Percentiles rank a stretch among this genome's conserved stretches.
phyloP scores from a whole-genome alignment of 2,888 invertebrate genomes.

The Calameuta filiformis region DNA sequence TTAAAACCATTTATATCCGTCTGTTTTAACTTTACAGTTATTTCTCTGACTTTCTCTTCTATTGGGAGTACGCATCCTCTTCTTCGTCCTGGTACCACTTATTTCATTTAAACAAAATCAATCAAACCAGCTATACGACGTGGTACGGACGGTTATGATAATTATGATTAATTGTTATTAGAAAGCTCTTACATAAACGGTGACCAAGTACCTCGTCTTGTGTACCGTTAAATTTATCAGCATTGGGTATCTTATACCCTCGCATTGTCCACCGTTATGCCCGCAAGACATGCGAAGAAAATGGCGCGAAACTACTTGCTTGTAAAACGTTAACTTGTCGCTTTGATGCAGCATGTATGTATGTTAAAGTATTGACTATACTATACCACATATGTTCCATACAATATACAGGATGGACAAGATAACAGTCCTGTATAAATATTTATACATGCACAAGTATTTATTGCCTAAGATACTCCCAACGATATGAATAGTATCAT shows the following conservation, averaged over 20 bases:
- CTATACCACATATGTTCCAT: not conserved
- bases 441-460: slow-evolving; percentile 29
- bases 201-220: not conserved
- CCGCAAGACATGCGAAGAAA: not conserved
- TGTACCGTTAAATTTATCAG: slow-evolving; percentile 9
- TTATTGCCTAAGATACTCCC: slow-evolving; percentile 34
- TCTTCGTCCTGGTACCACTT: not conserved
- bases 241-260: slow-evolving; percentile 3
- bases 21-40: not conserved
- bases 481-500: slow-evolving; percentile 21
- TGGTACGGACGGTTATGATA: not conserved
- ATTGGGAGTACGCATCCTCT: not conserved
- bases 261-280: slow-evolving; percentile 4
- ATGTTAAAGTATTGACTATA: not conserved
- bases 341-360: slow-evolving; percentile 3
- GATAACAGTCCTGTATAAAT: slow-evolving; percentile 13
- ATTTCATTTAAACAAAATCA: not conserved
- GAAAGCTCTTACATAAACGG: not conserved
- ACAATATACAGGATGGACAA: not conserved
- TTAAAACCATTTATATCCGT: not conserved
- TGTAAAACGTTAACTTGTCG: slow-evolving; percentile 17
- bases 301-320: slow-evolving; percentile 8
- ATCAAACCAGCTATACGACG: not conserved
- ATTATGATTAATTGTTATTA: slow-evolving; percentile 8
- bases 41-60: not conserved